Evolutionary conservation across 2,888 invertebrate genomes (phyloP).

Genomic region (Tetrapedia diversipes): DNA sequence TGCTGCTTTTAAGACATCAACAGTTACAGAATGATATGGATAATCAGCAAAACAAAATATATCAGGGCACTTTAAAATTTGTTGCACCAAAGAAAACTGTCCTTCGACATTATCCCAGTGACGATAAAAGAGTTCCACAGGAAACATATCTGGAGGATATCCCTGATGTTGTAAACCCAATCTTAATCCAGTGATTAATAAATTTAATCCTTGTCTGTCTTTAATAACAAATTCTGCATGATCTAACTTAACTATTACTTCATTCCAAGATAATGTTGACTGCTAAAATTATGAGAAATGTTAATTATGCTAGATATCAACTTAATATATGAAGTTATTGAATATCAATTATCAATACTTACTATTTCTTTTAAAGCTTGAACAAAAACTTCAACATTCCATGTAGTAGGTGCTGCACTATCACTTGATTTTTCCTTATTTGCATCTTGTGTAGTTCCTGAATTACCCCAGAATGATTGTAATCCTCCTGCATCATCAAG

Average conservation of each 20-base stretch:
- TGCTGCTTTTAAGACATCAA: conserved; percentile 95
- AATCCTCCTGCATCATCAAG: conserved; percentile 85
- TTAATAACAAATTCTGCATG: conserved; percentile 94
- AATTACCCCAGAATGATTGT: conserved; percentile 85
- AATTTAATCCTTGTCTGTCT: conserved; percentile 92
- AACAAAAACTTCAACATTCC: conserved; percentile 97
- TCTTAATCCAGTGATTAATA: conserved; percentile 92
- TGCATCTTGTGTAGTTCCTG: conserved; percentile 85
- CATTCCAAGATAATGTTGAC: conserved; percentile 95
- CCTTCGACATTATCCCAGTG: conserved; percentile 97
- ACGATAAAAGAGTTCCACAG: conserved; percentile 94
- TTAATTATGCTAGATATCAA: conserved; percentile 10
- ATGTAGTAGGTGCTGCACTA: conserved; percentile 85
- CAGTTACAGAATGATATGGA: conserved; percentile 92
- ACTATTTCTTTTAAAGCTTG: conserved; percentile 95
- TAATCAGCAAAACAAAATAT: conserved; percentile 97
- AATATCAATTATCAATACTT: conserved; percentile 66
- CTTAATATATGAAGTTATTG: neutral
- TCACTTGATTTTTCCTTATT: conserved; percentile 80
- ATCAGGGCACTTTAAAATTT: conserved; percentile 95
- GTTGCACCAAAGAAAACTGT: conserved; percentile 93
- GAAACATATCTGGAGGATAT: conserved; percentile 89
- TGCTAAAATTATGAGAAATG: conserved; percentile 75
- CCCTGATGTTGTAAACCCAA: conserved; percentile 91
- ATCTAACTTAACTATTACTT: conserved; percentile 95